These are phyloP conservation scores for Cygnus buccinator DNA, from an alignment of 2,113 vertebrate genomes.

Conservation along the genomic window DNA sequence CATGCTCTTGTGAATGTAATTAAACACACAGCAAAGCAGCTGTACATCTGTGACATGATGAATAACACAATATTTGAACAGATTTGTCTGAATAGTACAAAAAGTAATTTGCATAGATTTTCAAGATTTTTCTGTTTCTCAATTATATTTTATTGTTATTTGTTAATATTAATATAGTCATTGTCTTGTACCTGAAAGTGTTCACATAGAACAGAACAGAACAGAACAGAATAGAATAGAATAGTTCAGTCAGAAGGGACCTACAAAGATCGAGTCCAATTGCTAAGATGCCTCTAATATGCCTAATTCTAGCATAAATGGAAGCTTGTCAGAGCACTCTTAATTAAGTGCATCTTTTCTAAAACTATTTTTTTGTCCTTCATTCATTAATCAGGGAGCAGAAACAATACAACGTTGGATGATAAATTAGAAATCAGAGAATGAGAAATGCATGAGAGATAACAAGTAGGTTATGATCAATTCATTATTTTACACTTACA, in stretches of 20 bases:
- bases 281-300: not conserved
- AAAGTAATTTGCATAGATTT: not conserved
- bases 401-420: not conserved
- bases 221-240: not conserved
- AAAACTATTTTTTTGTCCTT: not conserved
- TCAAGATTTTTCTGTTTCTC: not conserved
- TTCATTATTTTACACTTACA: not conserved
- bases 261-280: not conserved
- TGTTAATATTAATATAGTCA: not conserved
- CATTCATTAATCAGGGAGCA: not conserved
- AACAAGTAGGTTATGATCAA: not conserved
- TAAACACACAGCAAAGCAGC: not conserved
- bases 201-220: not conserved
- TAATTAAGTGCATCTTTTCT: not conserved
- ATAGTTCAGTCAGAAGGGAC: not conserved
- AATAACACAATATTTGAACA: not conserved
- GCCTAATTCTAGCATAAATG: not conserved
- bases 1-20: not conserved
- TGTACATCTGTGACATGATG: not conserved
- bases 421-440: not conserved
- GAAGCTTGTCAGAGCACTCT: not conserved
- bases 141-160: not conserved
- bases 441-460: not conserved
- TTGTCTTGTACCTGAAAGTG: not conserved
- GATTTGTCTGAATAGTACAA: not conserved